Evolutionary conservation across 92 coral and sea anemone genomes (phyloP).

Genomic region (Metridium senile): DNA sequence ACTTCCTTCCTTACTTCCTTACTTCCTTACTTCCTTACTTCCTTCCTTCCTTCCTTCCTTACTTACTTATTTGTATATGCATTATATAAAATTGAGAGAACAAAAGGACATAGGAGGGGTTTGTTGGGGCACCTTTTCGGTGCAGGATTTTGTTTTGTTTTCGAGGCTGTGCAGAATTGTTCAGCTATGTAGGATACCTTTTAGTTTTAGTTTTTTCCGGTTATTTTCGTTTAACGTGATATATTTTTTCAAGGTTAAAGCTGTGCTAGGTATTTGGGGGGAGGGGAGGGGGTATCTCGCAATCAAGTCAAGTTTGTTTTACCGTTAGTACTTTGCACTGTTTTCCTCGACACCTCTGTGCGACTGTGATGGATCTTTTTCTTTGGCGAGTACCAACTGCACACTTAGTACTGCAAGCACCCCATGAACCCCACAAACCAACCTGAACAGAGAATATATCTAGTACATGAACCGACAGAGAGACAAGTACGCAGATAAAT

Average conservation of each 20-base stretch:
- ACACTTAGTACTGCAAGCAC: slow-evolving; percentile 86
- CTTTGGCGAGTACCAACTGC: slow-evolving; percentile 81
- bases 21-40: slow-evolving; percentile 2
- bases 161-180: no score
- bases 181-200: no score
- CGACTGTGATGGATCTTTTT: slow-evolving; percentile 58
- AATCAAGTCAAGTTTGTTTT: neutral
- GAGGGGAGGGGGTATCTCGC: no score
- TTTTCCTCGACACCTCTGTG: slow-evolving; percentile 76
- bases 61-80: neutral
- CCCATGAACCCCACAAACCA: slow-evolving; percentile 86
- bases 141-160: no score
- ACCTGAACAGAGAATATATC: slow-evolving; percentile 53
- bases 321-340: slow-evolving; percentile 81
- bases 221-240: no score
- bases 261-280: no score
- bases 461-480: neutral
- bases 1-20: slow-evolving; percentile 2
- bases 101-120: no score
- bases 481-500: neutral
- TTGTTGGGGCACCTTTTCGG: no score
- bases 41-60: slow-evolving; percentile 6
- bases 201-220: no score
- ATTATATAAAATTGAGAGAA: no score
- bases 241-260: no score